phyloP scores from a whole-genome alignment of 2,888 invertebrate species.

The Caradrina clavipalpis region DNA sequence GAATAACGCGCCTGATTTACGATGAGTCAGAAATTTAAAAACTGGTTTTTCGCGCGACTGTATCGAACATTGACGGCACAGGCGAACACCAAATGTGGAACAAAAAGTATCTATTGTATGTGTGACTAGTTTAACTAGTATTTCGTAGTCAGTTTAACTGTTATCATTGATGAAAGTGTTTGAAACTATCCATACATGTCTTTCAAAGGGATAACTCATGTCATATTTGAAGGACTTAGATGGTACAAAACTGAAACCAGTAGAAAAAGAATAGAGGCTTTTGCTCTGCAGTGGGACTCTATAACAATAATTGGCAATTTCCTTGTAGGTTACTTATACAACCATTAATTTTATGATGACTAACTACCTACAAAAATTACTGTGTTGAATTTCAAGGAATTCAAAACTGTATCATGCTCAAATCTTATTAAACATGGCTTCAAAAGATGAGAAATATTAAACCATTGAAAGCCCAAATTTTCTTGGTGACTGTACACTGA shows the following conservation, averaged over 20 bases:
- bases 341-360: not conserved
- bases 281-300: too few relatives aligned
- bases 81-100: slow-evolving; percentile 73
- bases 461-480: not conserved
- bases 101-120: slow-evolving; percentile 56
- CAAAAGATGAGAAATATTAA: not conserved
- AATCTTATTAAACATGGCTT: too few relatives aligned
- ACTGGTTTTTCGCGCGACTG: slow-evolving; percentile 78
- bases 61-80: slow-evolving; percentile 70
- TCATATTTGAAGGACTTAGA: not conserved
- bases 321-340: not conserved
- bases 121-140: slow-evolving; percentile 38
- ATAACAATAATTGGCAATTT: not conserved
- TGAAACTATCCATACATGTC: not conserved
- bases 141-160: slow-evolving; percentile 47
- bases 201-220: too few relatives aligned
- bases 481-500: not conserved
- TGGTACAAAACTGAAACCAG: not conserved
- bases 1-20: slow-evolving; percentile 72
- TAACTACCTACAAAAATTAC: not conserved
- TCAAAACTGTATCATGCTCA: not conserved
- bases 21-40: slow-evolving; percentile 80
- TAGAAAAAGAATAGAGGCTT: not conserved
- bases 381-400: not conserved
- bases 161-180: slow-evolving; percentile 46